phyloP scores from a whole-genome alignment of 1,140 invertebrate species.

The Pantala flavescens region DNA sequence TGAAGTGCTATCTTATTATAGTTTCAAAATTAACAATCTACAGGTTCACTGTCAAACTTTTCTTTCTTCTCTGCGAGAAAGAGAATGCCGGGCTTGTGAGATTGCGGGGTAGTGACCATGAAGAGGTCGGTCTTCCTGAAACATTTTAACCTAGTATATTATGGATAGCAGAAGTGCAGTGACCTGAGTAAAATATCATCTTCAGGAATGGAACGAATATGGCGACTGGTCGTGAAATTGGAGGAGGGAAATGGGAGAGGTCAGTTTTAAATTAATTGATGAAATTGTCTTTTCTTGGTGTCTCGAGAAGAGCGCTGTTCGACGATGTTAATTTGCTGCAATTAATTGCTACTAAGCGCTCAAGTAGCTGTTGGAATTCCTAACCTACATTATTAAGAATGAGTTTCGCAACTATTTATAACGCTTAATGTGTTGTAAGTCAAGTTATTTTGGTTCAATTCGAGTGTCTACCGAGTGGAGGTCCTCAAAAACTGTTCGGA shows the following conservation, averaged over 20 bases:
- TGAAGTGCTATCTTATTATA: neutral
- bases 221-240: neutral
- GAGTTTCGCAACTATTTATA: neutral
- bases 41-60: neutral
- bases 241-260: conserved; percentile 1
- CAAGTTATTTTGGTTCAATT: conserved; percentile 1
- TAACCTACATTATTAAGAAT: neutral
- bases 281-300: too few species aligned
- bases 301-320: too few species aligned
- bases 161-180: conserved; percentile 8
- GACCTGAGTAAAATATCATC: neutral
- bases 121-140: neutral
- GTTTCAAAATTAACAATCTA: neutral
- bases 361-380: too few species aligned
- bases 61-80: neutral
- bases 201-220: conserved; percentile 9
- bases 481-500: neutral
- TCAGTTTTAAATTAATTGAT: neutral
- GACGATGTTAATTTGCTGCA: too few species aligned
- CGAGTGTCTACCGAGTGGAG: neutral
- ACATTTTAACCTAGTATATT: neutral
- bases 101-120: neutral
- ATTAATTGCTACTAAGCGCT: too few species aligned
- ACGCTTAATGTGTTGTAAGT: neutral
- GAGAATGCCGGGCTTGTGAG: neutral